Conservation (phyloP, 2,113 vertebrate genomes). For the Megaceryle maxima region DNA sequence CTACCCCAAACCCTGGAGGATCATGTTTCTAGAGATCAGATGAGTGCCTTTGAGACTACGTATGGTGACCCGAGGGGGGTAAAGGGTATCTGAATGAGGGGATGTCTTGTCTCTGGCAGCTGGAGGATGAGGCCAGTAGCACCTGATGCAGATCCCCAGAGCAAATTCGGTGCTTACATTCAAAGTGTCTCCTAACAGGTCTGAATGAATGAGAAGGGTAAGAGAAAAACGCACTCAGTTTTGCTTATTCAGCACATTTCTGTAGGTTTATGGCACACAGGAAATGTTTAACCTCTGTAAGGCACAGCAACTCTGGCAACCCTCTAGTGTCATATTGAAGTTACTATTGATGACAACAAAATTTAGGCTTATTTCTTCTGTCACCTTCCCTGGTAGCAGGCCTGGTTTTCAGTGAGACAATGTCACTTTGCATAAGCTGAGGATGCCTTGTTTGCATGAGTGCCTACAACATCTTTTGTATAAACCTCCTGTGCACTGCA, state of each 20-base stretch:
- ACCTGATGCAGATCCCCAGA: no score
- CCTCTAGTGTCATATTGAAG: background rate
- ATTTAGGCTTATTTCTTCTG: background rate
- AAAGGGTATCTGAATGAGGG: background rate
- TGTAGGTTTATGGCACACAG: background rate
- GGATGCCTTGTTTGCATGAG: background rate
- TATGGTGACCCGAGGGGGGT: no score
- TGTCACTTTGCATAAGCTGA: background rate
- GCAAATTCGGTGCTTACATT: fast-evolving
- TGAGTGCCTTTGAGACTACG: background rate
- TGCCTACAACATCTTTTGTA: background rate
- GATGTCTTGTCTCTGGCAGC: no score
- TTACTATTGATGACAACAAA: background rate
- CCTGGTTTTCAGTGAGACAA: background rate
- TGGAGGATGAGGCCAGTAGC: background rate
- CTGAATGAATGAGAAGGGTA: background rate
- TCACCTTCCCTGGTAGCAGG: background rate
- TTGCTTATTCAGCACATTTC: background rate
- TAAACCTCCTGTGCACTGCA: background rate
- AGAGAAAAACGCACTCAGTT: background rate
- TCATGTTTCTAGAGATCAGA: background rate
- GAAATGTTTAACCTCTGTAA: background rate
- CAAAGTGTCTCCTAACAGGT: background rate
- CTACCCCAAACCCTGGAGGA: background rate
- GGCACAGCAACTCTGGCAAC: background rate